Percentiles rank a stretch among this genome's conserved stretches.
phyloP scores from a whole-genome alignment of 2,888 invertebrate species.

The Hermodice carunculata region DNA sequence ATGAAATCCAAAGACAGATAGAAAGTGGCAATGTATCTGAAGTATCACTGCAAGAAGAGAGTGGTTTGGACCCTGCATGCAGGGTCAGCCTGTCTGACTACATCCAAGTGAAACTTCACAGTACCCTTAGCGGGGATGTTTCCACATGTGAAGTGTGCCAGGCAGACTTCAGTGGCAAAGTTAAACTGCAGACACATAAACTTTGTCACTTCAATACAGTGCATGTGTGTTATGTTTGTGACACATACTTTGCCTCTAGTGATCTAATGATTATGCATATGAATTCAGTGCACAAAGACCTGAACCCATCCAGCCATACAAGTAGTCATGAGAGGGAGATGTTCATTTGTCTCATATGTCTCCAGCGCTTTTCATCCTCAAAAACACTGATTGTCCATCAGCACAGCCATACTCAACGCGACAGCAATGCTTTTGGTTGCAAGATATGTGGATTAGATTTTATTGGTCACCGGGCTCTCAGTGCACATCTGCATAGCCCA shows the following conservation, averaged over 20 bases:
- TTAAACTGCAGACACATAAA: constrained; percentile 42
- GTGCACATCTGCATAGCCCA: constrained; percentile 39
- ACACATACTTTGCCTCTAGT: constrained; percentile 37
- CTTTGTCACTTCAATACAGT: constrained; percentile 48
- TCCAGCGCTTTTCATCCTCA: constrained; percentile 44
- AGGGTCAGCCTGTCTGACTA: no score
- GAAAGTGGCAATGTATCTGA: no score
- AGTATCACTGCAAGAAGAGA: no score
- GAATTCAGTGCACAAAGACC: constrained; percentile 33
- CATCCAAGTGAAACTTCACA: background rate
- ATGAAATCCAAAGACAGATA: no score
- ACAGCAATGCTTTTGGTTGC: constrained; percentile 33
- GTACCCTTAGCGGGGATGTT: no score
- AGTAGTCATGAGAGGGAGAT: constrained; percentile 12
- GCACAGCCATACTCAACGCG: constrained; percentile 24
- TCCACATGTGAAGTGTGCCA: constrained; percentile 45
- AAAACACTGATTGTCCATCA: constrained; percentile 37
- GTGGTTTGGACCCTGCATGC: no score
- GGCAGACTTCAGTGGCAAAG: constrained; percentile 35
- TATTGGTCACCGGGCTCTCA: constrained; percentile 30
- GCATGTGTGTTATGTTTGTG: constrained; percentile 47
- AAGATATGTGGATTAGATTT: constrained; percentile 42
- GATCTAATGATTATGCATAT: constrained; percentile 42
- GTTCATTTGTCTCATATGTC: constrained; percentile 41
- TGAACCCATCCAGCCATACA: constrained; percentile 17